Conservation (phyloP, 2,888 invertebrate species). For the Pheosia gnoma region DNA sequence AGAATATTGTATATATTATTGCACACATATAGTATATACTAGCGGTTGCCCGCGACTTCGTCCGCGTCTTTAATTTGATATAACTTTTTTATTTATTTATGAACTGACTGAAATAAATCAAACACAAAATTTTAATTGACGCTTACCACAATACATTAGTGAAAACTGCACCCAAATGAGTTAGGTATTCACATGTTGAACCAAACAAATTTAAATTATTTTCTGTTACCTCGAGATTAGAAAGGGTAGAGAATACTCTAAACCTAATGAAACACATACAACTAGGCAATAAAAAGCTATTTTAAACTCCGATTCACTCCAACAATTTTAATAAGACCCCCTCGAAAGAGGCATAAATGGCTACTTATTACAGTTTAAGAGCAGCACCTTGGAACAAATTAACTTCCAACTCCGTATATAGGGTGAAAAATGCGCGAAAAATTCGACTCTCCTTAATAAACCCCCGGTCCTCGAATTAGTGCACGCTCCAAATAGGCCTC, state of each 20-base stretch:
- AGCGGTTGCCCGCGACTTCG: no score
- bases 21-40: no score
- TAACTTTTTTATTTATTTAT: no score
- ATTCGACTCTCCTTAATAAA: conserved; percentile 68
- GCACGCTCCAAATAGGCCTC: conserved; percentile 47
- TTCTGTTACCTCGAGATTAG: no score
- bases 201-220: no score
- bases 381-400: conserved; percentile 46
- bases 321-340: conserved; percentile 21
- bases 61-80: no score
- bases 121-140: no score
- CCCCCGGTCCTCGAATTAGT: conserved; percentile 60
- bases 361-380: conserved; percentile 40
- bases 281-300: not conserved
- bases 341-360: conserved; percentile 30
- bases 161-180: no score
- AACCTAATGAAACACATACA: not conserved
- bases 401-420: conserved; percentile 44
- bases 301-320: conserved; percentile 23
- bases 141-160: no score
- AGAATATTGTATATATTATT: no score
- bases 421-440: conserved; percentile 55
- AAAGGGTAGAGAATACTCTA: not conserved
- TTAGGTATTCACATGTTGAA: no score
- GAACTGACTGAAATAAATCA: no score